phyloP scores from a whole-genome alignment of 2,797 vertebrate genomes.

The Leuciscus waleckii region DNA sequence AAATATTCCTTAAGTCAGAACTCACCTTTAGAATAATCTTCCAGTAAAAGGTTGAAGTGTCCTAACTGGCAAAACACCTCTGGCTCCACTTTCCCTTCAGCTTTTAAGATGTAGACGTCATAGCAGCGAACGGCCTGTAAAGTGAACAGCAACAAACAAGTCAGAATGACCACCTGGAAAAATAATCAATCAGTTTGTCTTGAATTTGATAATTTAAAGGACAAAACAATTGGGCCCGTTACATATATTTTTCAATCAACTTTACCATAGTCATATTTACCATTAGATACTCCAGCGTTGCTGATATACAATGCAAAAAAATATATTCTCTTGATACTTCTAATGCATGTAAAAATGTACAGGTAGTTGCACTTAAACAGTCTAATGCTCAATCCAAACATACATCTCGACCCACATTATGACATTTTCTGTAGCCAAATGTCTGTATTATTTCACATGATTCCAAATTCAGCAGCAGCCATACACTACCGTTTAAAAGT shows the following conservation, averaged over 20 bases:
- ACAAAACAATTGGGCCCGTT: not conserved
- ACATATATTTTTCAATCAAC: not conserved
- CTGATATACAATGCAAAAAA: not conserved
- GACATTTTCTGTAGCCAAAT: not conserved
- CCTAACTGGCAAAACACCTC: constrained; percentile 98
- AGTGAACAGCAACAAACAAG: constrained; percentile 64
- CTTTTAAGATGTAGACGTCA: constrained; percentile 94
- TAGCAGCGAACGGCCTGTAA: constrained; percentile 94
- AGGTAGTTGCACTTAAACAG: not conserved
- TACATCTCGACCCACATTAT: not conserved
- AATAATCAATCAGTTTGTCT: not conserved
- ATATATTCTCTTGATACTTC: not conserved
- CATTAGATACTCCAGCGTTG: not conserved
- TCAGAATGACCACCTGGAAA: not conserved
- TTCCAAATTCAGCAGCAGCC: not conserved
- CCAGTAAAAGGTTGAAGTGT: constrained; percentile 98
- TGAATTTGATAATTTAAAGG: not conserved
- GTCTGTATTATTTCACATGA: not conserved
- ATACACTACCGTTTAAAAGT: not conserved
- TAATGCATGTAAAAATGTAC: not conserved
- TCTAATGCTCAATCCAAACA: not conserved
- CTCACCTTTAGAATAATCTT: constrained; percentile 99
- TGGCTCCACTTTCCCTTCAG: constrained; percentile 96
- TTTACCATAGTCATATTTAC: not conserved
- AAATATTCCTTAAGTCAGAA: not conserved